phyloP scores from a whole-genome alignment of 2,888 invertebrate genomes.

The Chrysina gloriosa region DNA sequence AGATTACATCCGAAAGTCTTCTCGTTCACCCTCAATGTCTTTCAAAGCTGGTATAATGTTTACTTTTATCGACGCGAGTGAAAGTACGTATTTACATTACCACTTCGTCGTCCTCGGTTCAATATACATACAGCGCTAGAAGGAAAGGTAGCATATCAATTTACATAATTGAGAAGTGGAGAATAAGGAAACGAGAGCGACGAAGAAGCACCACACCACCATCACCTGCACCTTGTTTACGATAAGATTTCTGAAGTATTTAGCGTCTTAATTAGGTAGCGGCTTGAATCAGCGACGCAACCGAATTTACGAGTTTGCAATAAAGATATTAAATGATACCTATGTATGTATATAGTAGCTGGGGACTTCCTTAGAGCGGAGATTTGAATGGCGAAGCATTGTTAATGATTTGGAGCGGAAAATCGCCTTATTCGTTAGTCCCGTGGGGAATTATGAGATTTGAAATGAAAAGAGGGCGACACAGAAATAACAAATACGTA shows the following conservation, averaged over 20 bases:
- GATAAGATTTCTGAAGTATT: conserved; percentile 25
- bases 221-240: conserved; percentile 19
- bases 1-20: no score
- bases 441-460: not conserved
- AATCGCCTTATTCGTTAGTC: conserved; percentile 1
- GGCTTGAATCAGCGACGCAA: not conserved
- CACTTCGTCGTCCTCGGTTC: no score
- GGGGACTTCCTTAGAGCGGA: not conserved
- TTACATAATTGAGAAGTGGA: conserved; percentile 32
- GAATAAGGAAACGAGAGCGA: no score
- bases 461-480: not conserved
- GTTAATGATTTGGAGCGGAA: conserved; percentile 1
- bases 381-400: not conserved
- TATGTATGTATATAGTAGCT: no score
- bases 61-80: no score
- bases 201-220: not conserved
- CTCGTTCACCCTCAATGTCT: no score
- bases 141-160: conserved; percentile 17
- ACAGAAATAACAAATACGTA: no score
- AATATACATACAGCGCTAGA: no score
- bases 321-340: conserved; percentile 2
- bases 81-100: no score
- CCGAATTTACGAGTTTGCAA: conserved; percentile 1
- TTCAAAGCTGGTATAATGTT: no score
- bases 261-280: conserved; percentile 10